Percentiles rank a stretch among this genome's conserved stretches.
These are phyloP conservation scores for Anas capensis DNA, from an alignment of 2,797 vertebrate genomes.

Conservation along the genomic window DNA sequence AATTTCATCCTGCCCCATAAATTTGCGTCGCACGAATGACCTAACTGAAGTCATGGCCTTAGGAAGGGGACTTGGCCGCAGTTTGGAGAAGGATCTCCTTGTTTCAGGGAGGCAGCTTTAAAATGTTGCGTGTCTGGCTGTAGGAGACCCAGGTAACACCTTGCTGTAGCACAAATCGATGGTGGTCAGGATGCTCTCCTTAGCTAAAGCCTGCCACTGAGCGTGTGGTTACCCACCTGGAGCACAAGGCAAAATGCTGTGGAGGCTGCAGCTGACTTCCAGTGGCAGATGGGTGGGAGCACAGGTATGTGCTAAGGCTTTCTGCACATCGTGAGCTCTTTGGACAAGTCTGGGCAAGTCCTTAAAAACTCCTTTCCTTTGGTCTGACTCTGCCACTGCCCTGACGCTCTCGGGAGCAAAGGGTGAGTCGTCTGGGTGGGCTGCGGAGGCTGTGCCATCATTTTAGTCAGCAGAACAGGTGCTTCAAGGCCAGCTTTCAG, in stretches of 20 bases:
- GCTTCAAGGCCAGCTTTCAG: not conserved
- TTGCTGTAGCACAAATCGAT: not conserved
- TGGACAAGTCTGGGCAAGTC: conserved; percentile 18
- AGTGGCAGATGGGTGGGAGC: not conserved
- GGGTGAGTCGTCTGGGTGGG: not conserved
- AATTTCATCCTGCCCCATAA: not conserved
- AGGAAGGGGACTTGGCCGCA: not conserved
- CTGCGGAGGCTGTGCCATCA: accelerated
- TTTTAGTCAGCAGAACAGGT: not conserved
- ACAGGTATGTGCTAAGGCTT: not conserved
- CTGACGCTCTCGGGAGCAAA: not conserved
- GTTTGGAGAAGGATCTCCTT: not conserved
- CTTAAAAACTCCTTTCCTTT: not conserved
- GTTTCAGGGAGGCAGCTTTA: not conserved
- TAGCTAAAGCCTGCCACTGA: not conserved
- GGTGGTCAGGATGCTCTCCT: not conserved
- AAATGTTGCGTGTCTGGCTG: not conserved
- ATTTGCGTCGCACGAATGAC: not conserved
- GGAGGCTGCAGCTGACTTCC: not conserved
- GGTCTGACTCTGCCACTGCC: not conserved
- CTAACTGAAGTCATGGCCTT: not conserved
- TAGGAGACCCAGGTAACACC: not conserved
- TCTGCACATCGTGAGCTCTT: not conserved
- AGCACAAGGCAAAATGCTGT: not conserved
- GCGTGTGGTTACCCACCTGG: not conserved